Evolutionary conservation across 2,797 vertebrate genomes (phyloP).

Genomic region (Tarsius wallacei): DNA sequence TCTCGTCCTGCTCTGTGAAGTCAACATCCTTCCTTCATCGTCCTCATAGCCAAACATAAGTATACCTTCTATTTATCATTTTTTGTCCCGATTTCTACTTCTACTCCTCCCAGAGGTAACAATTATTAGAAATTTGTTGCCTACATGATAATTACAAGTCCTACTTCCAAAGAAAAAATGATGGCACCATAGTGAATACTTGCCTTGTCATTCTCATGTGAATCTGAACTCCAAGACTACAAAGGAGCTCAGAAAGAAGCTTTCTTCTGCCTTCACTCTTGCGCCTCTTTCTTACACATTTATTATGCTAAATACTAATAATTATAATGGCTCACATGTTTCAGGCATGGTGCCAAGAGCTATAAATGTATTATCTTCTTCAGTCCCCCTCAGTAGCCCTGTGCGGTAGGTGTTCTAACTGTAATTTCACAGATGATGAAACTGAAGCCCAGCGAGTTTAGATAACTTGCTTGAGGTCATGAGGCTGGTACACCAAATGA

Average conservation of each 20-base stretch:
- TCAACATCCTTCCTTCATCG: background rate
- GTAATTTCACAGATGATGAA: slow-evolving; percentile 62
- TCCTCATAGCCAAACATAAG: background rate
- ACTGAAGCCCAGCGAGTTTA: slow-evolving; percentile 8
- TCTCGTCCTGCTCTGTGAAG: background rate
- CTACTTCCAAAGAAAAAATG: background rate
- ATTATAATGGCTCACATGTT: slow-evolving; percentile 24
- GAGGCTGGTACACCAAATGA: background rate
- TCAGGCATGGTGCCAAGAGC: slow-evolving; percentile 50
- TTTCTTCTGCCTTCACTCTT: slow-evolving; percentile 19
- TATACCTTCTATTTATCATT: background rate
- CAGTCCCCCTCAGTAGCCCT: slow-evolving; percentile 39
- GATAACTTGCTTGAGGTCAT: background rate
- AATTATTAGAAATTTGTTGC: slow-evolving; percentile 17
- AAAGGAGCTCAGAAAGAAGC: background rate
- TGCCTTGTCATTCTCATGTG: background rate
- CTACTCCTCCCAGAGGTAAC: slow-evolving; percentile 11
- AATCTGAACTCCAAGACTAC: background rate
- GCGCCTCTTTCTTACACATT: background rate
- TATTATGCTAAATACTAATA: slow-evolving; percentile 47
- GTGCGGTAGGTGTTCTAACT: slow-evolving; percentile 30
- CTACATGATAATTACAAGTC: background rate
- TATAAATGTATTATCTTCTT: slow-evolving; percentile 37
- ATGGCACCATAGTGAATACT: background rate
- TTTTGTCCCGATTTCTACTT: slow-evolving; percentile 46